Percentiles rank a stretch among this genome's conserved stretches.
These are phyloP conservation scores for Steromphala cineraria DNA, from an alignment of 2,888 invertebrate species.

Conservation along the genomic window DNA sequence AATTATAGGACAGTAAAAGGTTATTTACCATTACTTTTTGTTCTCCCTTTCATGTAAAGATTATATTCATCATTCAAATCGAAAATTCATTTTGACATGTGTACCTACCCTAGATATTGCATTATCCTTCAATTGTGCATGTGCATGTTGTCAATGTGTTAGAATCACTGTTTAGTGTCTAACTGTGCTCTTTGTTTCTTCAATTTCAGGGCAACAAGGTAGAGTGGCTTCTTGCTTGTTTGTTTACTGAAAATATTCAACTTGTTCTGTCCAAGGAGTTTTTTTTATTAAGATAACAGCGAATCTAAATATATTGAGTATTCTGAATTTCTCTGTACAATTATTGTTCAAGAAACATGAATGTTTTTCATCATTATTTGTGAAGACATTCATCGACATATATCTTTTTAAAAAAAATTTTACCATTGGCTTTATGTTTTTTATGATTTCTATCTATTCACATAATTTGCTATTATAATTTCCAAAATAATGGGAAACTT, in stretches of 20 bases:
- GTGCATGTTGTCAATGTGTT: no score
- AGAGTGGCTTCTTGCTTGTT: background rate
- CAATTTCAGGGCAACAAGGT: conserved; percentile 29
- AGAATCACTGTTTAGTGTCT: background rate
- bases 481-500: no score
- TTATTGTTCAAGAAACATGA: background rate
- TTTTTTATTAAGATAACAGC: background rate
- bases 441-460: background rate
- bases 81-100: no score
- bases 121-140: no score
- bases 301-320: background rate
- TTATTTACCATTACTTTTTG: no score
- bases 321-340: background rate
- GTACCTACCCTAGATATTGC: no score
- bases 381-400: background rate
- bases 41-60: no score
- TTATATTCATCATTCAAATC: no score
- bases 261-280: background rate
- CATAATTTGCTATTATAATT: background rate
- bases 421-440: background rate
- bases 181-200: background rate
- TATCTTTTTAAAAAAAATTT: no score
- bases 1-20: no score
- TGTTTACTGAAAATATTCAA: background rate
- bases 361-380: background rate